phyloP scores from a whole-genome alignment of 2,888 invertebrate genomes.

The Allacma fusca region DNA sequence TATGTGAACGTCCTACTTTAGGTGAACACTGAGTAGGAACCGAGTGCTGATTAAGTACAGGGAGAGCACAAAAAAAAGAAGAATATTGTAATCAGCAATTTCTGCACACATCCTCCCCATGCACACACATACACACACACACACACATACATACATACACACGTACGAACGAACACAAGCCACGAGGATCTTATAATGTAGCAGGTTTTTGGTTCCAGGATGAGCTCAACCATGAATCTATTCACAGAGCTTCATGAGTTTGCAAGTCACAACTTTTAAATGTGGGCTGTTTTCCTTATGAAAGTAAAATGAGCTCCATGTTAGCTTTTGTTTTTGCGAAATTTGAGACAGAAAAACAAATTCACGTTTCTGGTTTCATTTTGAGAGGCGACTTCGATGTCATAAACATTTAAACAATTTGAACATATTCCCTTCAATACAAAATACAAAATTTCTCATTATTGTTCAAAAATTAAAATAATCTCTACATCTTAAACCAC shows the following conservation, averaged over 20 bases:
- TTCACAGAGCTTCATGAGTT: neutral
- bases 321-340: conserved; percentile 8
- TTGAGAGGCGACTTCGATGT: neutral
- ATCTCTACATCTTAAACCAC: too few relatives aligned
- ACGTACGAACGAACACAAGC: too few relatives aligned
- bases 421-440: neutral
- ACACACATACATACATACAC: neutral
- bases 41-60: neutral
- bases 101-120: neutral
- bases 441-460: neutral
- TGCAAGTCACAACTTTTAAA: neutral
- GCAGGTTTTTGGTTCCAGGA: neutral
- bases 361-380: conserved; percentile 9
- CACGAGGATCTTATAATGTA: neutral
- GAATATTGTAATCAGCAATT: neutral
- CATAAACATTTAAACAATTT: neutral
- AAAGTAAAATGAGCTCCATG: conserved; percentile 19
- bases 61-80: neutral
- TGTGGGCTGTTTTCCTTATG: neutral
- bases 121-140: neutral
- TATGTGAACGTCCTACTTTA: too few relatives aligned
- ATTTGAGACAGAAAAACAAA: conserved; percentile 10
- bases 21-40: neutral
- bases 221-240: neutral
- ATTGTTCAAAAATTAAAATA: neutral